These are phyloP conservation scores for Odontothrips loti DNA, from an alignment of 2,888 invertebrate species.

Conservation along the genomic window DNA sequence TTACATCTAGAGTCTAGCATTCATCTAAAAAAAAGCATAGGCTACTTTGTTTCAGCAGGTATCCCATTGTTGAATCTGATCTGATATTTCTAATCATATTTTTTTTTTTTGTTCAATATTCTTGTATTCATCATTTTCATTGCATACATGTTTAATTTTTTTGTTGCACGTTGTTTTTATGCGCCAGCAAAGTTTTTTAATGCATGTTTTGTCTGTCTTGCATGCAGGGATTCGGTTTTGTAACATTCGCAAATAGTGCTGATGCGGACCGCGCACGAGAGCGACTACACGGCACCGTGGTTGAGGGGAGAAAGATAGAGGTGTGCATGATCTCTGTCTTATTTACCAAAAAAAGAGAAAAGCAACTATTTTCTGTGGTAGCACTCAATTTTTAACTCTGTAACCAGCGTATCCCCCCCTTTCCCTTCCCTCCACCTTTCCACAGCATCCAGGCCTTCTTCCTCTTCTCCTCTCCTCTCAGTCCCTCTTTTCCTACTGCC, in stretches of 20 bases:
- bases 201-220: slow-evolving; percentile 94
- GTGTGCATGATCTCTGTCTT: slow-evolving; percentile 74
- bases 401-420: slow-evolving; percentile 7
- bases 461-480: neutral
- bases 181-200: slow-evolving; percentile 56
- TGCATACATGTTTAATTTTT: slow-evolving; percentile 16
- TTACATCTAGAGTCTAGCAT: neutral
- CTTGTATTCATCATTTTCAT: slow-evolving; percentile 29
- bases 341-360: slow-evolving; percentile 18
- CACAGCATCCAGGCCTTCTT: neutral
- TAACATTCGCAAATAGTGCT: slow-evolving; percentile 99
- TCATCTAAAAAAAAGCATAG: neutral
- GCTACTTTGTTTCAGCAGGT: slow-evolving; percentile 20
- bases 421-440: neutral
- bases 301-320: slow-evolving; percentile 99
- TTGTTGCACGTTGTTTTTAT: slow-evolving; percentile 40
- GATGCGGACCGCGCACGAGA: slow-evolving; percentile 99
- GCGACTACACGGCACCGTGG: slow-evolving; percentile 99
- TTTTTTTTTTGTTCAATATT: slow-evolving; percentile 16
- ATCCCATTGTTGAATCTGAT: slow-evolving; percentile 23
- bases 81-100: slow-evolving; percentile 18
- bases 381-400: slow-evolving; percentile 36
- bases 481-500: neutral
- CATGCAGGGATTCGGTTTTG: slow-evolving; percentile 99
- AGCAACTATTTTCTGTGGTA: slow-evolving; percentile 41